Percentiles rank a stretch among this genome's conserved stretches.
Evolutionary conservation across 2,888 invertebrate species (phyloP).

Genomic region (Eumerus sabulonum): DNA sequence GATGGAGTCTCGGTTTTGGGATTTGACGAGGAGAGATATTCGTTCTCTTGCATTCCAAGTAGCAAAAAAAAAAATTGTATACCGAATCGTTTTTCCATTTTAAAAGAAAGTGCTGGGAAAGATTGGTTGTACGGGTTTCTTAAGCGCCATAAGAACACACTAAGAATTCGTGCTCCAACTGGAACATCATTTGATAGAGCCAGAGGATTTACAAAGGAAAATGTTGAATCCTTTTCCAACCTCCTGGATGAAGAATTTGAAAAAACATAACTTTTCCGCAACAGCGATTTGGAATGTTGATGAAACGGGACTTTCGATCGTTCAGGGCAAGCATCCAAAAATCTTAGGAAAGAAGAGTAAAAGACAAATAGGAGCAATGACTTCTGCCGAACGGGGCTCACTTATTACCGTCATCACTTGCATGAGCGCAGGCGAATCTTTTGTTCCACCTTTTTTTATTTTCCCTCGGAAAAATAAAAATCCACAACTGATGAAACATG

Average conservation of each 20-base stretch:
- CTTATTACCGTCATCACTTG: too few relatives aligned
- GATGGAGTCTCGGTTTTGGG: slow-evolving; percentile 16
- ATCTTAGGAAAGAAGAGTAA: slow-evolving; percentile 35
- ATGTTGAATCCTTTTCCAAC: not conserved
- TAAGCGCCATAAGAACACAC: slow-evolving; percentile 1
- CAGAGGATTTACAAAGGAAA: not conserved
- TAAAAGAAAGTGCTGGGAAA: slow-evolving; percentile 3
- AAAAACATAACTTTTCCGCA: slow-evolving; percentile 14
- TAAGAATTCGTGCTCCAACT: slow-evolving; percentile 3
- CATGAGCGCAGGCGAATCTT: too few relatives aligned
- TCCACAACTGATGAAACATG: not conserved
- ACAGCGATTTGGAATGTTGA: slow-evolving; percentile 27
- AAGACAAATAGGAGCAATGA: slow-evolving; percentile 46
- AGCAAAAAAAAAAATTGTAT: slow-evolving; percentile 25
- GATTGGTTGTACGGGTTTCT: slow-evolving; percentile 2
- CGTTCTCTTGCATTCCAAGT: slow-evolving; percentile 28
- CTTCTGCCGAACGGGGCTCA: slow-evolving; percentile 32
- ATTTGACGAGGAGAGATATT: slow-evolving; percentile 12
- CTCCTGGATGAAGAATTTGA: slow-evolving; percentile 8
- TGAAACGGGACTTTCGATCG: slow-evolving; percentile 45
- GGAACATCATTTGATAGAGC: slow-evolving; percentile 13
- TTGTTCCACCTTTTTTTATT: slow-evolving; percentile 2
- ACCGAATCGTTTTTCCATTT: slow-evolving; percentile 1
- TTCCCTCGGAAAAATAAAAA: slow-evolving; percentile 4
- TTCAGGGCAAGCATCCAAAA: slow-evolving; percentile 34